Conservation (phyloP, 2,113 vertebrate species). For the Sinocyclocheilus rhinocerous region DNA sequence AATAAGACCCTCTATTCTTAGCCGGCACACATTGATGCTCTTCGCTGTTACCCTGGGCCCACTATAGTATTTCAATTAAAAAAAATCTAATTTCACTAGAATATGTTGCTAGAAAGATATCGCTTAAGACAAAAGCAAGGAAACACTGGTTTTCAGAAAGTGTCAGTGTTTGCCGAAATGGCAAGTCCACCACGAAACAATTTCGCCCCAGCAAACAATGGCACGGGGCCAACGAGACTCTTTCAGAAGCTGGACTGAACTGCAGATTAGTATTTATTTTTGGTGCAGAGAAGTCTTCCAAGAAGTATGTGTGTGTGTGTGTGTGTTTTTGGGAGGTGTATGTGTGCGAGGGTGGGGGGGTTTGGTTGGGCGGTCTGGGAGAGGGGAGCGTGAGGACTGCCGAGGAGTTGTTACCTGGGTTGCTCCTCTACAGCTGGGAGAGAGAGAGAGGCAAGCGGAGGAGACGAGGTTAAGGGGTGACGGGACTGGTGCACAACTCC, state of each 20-base stretch:
- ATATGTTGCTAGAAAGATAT: background rate
- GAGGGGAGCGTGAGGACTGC: constrained; percentile 64
- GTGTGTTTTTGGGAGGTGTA: constrained; percentile 51
- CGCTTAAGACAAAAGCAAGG: background rate
- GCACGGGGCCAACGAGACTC: constrained; percentile 69
- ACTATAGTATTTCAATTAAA: background rate
- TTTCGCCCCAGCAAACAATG: constrained; percentile 65
- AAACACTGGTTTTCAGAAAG: constrained; percentile 43
- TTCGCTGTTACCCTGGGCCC: background rate
- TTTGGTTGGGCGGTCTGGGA: constrained; percentile 62
- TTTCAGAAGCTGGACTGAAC: constrained; percentile 72
- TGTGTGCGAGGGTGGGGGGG: constrained; percentile 57
- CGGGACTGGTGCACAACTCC: constrained; percentile 70
- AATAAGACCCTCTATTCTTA: constrained; percentile 34
- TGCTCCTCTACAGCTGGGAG: constrained; percentile 59
- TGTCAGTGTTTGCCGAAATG: constrained; percentile 63
- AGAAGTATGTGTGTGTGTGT: constrained; percentile 66
- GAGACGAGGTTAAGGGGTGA: constrained; percentile 76
- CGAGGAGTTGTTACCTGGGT: constrained; percentile 68
- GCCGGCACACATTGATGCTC: background rate
- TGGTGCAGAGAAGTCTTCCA: constrained; percentile 75
- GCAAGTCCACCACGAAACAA: constrained; percentile 40
- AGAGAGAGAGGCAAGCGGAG: constrained; percentile 52
- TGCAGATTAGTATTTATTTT: constrained; percentile 78
- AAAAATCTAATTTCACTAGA: background rate